Evolutionary conservation across 2,113 vertebrate species (phyloP).

Genomic region (Charadrius vociferus): DNA sequence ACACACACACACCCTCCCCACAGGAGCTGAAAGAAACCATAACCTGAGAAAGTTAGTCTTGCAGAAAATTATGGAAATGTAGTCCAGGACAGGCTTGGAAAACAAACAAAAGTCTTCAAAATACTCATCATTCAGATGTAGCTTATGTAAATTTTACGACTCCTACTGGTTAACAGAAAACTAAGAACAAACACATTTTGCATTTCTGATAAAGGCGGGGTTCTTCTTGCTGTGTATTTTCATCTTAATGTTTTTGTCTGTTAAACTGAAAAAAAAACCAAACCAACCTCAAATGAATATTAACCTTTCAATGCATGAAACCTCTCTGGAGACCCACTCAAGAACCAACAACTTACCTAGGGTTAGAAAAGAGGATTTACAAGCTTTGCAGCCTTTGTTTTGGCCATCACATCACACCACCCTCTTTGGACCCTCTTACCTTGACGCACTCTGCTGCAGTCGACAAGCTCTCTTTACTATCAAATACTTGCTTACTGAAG

Average conservation of each 20-base stretch:
- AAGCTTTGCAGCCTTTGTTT: neutral
- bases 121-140: neutral
- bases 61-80: neutral
- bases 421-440: constrained; percentile 6
- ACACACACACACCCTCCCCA: too few relatives aligned
- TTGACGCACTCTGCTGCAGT: constrained; percentile 95
- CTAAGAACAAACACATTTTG: neutral
- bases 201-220: neutral
- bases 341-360: neutral
- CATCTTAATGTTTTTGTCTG: neutral
- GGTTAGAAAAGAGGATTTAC: neutral
- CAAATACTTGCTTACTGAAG: constrained; percentile 98
- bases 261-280: neutral
- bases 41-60: neutral
- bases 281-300: neutral
- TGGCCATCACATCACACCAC: neutral
- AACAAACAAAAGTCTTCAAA: neutral
- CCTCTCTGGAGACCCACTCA: neutral
- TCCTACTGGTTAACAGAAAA: neutral
- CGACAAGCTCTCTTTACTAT: constrained; percentile 96
- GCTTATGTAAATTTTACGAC: neutral
- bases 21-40: neutral
- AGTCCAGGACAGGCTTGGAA: neutral
- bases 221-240: neutral
- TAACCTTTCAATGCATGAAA: neutral